Evolutionary conservation across 2,888 invertebrate species (phyloP).

Genomic region (Pollenia labialis): DNA sequence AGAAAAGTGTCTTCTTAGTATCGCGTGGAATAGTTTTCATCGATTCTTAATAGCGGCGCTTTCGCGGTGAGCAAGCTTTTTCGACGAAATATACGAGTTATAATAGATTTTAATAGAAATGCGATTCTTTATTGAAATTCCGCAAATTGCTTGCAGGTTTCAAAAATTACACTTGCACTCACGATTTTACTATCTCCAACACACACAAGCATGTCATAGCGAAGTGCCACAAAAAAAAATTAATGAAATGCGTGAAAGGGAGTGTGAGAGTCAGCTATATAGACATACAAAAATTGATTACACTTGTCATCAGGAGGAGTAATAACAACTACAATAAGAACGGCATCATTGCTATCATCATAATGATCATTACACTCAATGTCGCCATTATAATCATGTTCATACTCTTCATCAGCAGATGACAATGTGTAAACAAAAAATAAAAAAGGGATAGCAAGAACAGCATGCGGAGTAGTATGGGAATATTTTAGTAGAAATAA

Average conservation of each 20-base stretch:
- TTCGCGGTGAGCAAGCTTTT: too few species aligned
- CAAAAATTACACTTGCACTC: too few species aligned
- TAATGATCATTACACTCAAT: slow-evolving; percentile 26
- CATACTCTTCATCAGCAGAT: not conserved
- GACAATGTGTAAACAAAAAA: slow-evolving; percentile 34
- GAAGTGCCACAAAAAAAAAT: slow-evolving; percentile 6
- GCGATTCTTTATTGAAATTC: too few species aligned
- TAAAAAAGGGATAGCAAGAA: not conserved
- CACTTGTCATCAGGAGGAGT: slow-evolving; percentile 61
- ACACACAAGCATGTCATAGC: not conserved
- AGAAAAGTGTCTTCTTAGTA: too few species aligned
- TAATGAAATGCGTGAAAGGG: not conserved
- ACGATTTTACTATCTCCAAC: too few species aligned
- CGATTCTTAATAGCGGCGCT: too few species aligned
- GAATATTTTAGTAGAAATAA: slow-evolving; percentile 37
- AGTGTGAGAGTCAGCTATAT: slow-evolving; percentile 7
- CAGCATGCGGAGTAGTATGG: not conserved
- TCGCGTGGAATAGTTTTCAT: too few species aligned
- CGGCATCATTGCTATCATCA: slow-evolving; percentile 22
- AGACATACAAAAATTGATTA: slow-evolving; percentile 15
- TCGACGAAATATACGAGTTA: too few species aligned
- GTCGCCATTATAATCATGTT: slow-evolving; percentile 11
- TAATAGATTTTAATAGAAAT: too few species aligned
- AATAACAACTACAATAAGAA: slow-evolving; percentile 16
- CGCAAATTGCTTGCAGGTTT: too few species aligned